A percentile compares a stretch with the other conserved stretches of the same genome.
These are phyloP conservation scores for Dicranocentrus wangi DNA, from an alignment of 2,888 invertebrate species.

Conservation along the genomic window DNA sequence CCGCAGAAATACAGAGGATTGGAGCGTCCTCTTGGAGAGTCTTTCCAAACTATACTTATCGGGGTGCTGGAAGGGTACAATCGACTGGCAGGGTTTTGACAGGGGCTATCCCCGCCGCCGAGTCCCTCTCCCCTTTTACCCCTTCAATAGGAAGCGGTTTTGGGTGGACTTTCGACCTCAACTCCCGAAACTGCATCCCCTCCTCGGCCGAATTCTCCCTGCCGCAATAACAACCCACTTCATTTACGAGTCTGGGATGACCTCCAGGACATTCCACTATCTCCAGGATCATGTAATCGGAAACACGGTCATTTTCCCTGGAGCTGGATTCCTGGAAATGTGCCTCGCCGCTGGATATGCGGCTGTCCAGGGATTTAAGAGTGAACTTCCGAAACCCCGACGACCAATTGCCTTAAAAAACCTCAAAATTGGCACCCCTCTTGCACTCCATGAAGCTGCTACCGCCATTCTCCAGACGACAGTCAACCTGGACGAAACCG, in stretches of 20 bases:
- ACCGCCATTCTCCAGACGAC: slow-evolving; percentile 27
- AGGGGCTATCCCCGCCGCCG: background rate
- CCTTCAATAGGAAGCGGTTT: background rate
- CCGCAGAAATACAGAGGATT: too few species aligned
- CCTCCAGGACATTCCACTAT: background rate
- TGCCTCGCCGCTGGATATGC: slow-evolving; percentile 18
- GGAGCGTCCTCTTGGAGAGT: too few species aligned
- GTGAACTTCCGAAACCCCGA: background rate
- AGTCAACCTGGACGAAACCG: background rate
- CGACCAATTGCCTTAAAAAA: background rate
- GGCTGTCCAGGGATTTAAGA: background rate
- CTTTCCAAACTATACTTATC: slow-evolving; percentile 14
- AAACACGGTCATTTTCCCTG: slow-evolving; percentile 14
- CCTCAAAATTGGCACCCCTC: background rate
- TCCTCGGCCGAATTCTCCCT: background rate
- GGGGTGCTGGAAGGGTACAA: background rate
- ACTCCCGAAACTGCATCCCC: background rate
- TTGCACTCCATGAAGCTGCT: slow-evolving; percentile 1
- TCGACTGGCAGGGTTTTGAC: slow-evolving; percentile 50
- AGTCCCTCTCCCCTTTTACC: background rate
- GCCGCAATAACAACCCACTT: background rate
- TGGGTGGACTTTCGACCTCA: background rate
- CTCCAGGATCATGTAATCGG: slow-evolving; percentile 46
- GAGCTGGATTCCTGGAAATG: slow-evolving; percentile 30
- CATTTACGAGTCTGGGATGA: background rate